These are phyloP conservation scores for Nothobranchius kuhntae DNA, from an alignment of 2,113 vertebrate species.

Conservation along the genomic window DNA sequence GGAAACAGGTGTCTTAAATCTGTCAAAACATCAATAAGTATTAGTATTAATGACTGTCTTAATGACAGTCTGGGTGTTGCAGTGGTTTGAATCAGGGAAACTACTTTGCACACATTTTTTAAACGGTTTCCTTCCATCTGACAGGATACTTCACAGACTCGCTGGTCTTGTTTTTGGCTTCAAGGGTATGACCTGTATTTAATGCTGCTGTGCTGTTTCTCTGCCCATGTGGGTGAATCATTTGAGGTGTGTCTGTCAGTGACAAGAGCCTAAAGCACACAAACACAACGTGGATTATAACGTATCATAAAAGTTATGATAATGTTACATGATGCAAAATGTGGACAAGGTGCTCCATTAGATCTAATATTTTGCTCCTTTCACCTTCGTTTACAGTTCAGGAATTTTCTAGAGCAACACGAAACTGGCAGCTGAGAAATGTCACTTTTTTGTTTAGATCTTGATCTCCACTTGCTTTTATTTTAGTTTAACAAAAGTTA, in stretches of 20 bases:
- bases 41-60: background rate
- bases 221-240: slow-evolving; percentile 36
- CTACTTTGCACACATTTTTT: slow-evolving; percentile 6
- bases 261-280: background rate
- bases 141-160: slow-evolving; percentile 60
- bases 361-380: background rate
- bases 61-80: background rate
- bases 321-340: slow-evolving; percentile 3
- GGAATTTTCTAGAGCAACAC: background rate
- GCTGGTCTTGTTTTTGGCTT: slow-evolving; percentile 74
- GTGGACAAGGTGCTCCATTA: background rate
- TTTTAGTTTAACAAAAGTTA: too few relatives aligned
- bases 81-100: slow-evolving; percentile 9
- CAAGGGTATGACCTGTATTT: slow-evolving; percentile 59
- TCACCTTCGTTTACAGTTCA: background rate
- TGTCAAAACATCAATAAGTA: background rate
- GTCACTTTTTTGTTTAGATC: background rate
- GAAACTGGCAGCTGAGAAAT: background rate
- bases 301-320: slow-evolving; percentile 9
- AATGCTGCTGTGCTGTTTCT: slow-evolving; percentile 32
- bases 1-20: background rate
- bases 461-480: background rate
- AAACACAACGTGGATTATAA: too few relatives aligned
- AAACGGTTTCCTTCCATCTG: background rate
- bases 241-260: slow-evolving; percentile 59